phyloP scores from a whole-genome alignment of 1,140 invertebrate genomes.

The Drosophila quadrilineata region DNA sequence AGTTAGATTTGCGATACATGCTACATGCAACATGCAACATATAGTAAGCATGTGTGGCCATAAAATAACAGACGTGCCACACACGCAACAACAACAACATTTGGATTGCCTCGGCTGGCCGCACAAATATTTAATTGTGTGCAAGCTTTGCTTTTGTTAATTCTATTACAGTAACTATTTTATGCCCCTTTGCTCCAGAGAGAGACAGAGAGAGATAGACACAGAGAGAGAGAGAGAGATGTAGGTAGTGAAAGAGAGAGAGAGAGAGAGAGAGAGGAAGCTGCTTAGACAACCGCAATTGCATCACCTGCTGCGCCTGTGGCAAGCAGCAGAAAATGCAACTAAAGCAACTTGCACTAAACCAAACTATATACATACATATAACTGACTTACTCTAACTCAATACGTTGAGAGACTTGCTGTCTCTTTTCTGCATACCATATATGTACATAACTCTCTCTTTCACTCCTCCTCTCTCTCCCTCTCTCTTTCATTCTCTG shows the following conservation, averaged over 20 bases:
- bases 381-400: too few species aligned
- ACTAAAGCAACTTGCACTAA: constrained; percentile 29
- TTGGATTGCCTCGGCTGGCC: constrained; percentile 26
- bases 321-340: constrained; percentile 17
- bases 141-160: constrained; percentile 56
- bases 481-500: neutral
- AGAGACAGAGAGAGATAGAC: constrained; percentile 14
- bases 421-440: neutral
- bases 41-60: too few species aligned
- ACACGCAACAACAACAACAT: neutral
- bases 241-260: constrained; percentile 16
- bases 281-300: constrained; percentile 22
- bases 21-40: too few species aligned
- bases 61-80: constrained; percentile 6
- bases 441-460: neutral
- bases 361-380: constrained; percentile 14
- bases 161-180: constrained; percentile 61
- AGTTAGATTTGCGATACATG: neutral
- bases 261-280: neutral
- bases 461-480: neutral
- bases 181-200: constrained; percentile 29
- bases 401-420: neutral
- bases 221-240: neutral
- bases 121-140: constrained; percentile 62
- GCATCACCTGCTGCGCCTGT: constrained; percentile 41